Conservation (phyloP, 2,113 vertebrate genomes). For the Speoplatyrhinus poulsoni region DNA sequence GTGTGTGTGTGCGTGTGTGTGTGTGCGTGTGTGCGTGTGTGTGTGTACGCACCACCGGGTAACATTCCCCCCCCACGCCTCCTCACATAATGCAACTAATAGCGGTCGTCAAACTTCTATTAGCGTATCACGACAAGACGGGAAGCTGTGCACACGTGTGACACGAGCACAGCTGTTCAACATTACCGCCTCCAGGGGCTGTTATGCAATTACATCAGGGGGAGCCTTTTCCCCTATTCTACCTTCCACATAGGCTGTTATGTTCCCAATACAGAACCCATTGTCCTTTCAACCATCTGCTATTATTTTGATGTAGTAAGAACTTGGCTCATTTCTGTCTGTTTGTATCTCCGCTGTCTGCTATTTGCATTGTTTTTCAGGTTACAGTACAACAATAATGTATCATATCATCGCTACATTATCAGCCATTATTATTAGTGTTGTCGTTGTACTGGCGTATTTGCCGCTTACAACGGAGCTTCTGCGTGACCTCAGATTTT, state of each 20-base stretch:
- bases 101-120: not conserved
- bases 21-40: not conserved
- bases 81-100: not conserved
- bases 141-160: slow-evolving; percentile 16
- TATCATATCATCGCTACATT: too few species aligned
- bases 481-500: not conserved
- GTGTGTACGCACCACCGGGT: not conserved
- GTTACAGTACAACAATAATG: too few species aligned
- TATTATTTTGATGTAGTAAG: not conserved
- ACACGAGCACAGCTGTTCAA: slow-evolving; percentile 38
- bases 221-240: slow-evolving; percentile 24
- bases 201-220: slow-evolving; percentile 16
- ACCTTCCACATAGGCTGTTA: slow-evolving; percentile 3
- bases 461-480: not conserved
- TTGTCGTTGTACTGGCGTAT: not conserved
- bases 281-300: slow-evolving; percentile 6
- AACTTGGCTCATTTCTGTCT: not conserved
- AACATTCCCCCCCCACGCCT: not conserved
- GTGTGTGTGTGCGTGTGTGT: not conserved
- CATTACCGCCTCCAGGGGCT: slow-evolving; percentile 18
- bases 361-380: not conserved
- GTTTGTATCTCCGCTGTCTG: not conserved
- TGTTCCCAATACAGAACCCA: not conserved
- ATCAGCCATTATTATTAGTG: too few species aligned
- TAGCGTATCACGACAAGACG: not conserved